Evolutionary conservation across 1,140 invertebrate species (phyloP), one percentile per base, ranked within the genome.

Genomic region (Drosophila gunungcola): DNA sequence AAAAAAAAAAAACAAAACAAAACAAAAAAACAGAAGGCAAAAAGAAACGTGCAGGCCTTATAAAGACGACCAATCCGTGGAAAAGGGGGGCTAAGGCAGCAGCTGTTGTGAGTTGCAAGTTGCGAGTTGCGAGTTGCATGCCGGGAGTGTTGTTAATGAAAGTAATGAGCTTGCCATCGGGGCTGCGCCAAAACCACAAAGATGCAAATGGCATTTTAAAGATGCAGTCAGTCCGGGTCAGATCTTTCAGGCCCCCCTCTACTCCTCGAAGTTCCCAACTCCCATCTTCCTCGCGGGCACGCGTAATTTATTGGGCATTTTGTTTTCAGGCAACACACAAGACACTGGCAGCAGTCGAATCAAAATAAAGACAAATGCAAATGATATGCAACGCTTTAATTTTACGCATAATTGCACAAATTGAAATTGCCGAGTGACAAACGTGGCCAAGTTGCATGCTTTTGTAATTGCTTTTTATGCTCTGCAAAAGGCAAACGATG

Each of bases 191-290:
- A 76, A 83, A 73, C 80, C 82, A 86, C 84, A 89, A 83, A 89
- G 84, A 89, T 89, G 84, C 84, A 89, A 89, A 89, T 89, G 84
- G 85, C 85, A 89, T 89, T 89, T 89, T 89, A 89, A 89, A 89
- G 85, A 89, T 86, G 83, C 84, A 89, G 70, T 70, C 85, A 65
- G 75, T 69, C 56, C 76, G 84, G 84, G 84, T 89, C 84, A 88
- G 78, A 73, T 56, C 73, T 64, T 13, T 25, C 21, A 21, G 39
- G 42, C 41, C 55, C 60, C 27, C 25, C 12, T 21, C 12, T 21
- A 10, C 43, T 41, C 41, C 21, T 29, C 12, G 10, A 29, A 60
- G 21, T 11, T 2, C 39, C 54, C 54, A 21, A 29, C 34, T 2
- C 39, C 54, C 54, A 21, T 39, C 34, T 13, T 55, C 38, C 41